Conservation (phyloP, 2,113 vertebrate species). For the Heterotis niloticus region DNA sequence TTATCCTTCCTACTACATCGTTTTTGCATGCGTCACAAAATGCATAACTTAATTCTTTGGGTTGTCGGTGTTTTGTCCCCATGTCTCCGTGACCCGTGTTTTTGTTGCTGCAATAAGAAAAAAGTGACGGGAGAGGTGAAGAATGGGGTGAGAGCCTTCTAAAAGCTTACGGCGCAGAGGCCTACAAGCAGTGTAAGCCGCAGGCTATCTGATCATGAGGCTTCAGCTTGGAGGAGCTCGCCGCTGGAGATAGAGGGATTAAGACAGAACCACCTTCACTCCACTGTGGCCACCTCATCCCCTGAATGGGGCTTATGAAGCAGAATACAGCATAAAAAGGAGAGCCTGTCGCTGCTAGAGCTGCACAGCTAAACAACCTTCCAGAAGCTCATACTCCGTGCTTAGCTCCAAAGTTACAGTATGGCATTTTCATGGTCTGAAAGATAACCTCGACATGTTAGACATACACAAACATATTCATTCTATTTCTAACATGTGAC, state of each 20-base stretch:
- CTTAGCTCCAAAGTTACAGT: background rate
- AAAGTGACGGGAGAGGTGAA: background rate
- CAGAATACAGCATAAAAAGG: constrained; percentile 33
- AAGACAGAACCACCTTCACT: constrained; percentile 38
- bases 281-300: constrained; percentile 30
- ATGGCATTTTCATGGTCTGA: too few relatives aligned
- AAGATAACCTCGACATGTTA: too few relatives aligned
- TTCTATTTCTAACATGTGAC: too few relatives aligned
- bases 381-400: background rate
- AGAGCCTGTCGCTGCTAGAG: background rate
- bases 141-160: background rate
- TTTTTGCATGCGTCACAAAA: too few relatives aligned
- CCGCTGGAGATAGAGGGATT: constrained; percentile 41
- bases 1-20: too few relatives aligned
- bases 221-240: constrained; percentile 40
- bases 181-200: constrained; percentile 26
- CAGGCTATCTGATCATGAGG: constrained; percentile 33
- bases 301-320: constrained; percentile 38
- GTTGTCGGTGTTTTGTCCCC: background rate
- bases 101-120: constrained; percentile 17
- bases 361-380: background rate
- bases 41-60: background rate
- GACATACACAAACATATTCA: too few relatives aligned
- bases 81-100: constrained; percentile 19
- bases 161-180: constrained; percentile 24